These are phyloP conservation scores for Phaethon lepturus DNA, from an alignment of 2,113 vertebrate genomes.

Conservation along the genomic window DNA sequence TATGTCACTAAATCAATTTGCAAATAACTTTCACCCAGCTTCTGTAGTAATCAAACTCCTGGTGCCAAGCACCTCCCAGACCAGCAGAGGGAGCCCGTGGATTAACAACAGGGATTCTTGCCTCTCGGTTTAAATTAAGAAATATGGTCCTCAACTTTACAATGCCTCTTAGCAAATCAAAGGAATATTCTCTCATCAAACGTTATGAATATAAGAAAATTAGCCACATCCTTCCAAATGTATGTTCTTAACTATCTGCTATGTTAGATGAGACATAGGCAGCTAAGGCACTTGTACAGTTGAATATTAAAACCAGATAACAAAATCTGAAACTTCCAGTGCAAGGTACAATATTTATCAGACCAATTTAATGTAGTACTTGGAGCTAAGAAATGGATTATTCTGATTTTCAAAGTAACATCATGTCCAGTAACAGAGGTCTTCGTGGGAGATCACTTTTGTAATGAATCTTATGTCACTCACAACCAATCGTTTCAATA, in stretches of 20 bases:
- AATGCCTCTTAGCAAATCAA: neutral
- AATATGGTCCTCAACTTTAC: neutral
- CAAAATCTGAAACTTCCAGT: neutral
- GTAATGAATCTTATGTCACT: neutral
- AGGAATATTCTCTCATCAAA: neutral
- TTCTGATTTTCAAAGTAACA: neutral
- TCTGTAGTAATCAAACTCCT: neutral
- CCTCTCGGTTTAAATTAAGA: neutral
- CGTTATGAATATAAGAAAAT: neutral
- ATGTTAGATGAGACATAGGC: neutral
- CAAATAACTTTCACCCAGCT: neutral
- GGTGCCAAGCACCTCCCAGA: neutral
- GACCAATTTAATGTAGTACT: neutral
- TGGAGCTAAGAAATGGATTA: neutral
- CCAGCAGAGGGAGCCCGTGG: slow-evolving; percentile 67
- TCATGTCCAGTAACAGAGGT: neutral
- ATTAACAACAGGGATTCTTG: neutral
- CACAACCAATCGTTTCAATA: neutral
- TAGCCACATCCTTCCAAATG: neutral
- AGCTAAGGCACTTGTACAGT: neutral
- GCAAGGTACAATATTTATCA: neutral
- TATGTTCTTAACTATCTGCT: neutral
- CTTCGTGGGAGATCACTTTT: neutral
- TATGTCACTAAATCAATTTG: neutral
- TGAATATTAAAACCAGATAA: neutral